Percentiles rank a stretch among this genome's conserved stretches.
Conservation (phyloP, 2,113 vertebrate genomes). For the Neopipo cinnamomea region DNA sequence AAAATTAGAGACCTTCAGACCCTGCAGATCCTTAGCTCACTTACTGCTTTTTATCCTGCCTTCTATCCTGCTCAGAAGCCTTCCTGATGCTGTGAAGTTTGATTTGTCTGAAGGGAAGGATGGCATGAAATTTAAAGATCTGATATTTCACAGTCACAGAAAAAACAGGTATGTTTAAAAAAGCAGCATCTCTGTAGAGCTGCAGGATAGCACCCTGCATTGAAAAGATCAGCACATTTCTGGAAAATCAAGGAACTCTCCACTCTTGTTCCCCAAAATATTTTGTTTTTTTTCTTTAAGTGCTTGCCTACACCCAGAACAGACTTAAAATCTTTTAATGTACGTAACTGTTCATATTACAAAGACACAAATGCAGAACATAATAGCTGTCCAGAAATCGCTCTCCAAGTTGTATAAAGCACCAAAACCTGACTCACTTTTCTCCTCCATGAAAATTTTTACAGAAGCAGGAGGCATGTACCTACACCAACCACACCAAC, state of each 20-base stretch:
- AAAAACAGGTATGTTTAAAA: neutral
- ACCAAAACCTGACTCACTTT: neutral
- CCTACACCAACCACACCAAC: neutral
- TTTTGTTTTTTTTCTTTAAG: neutral
- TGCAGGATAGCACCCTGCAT: neutral
- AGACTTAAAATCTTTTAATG: neutral
- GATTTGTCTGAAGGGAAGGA: neutral
- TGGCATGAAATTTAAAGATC: neutral
- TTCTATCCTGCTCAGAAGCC: neutral
- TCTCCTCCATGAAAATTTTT: neutral
- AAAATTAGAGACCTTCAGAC: neutral
- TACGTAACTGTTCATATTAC: neutral
- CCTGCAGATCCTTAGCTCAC: neutral
- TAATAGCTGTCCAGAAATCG: neutral
- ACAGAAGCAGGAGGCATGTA: neutral
- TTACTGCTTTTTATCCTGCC: neutral
- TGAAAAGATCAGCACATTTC: neutral
- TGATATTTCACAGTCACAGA: neutral
- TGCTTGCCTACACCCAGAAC: neutral
- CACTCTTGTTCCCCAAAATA: neutral
- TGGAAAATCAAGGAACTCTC: neutral
- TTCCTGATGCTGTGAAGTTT: neutral
- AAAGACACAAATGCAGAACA: neutral
- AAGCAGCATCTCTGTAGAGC: neutral
- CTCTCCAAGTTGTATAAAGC: neutral